Evolutionary conservation across 2,797 vertebrate species (phyloP), one percentile per base, ranked within the genome.

Genomic region (Paguma larvata): DNA sequence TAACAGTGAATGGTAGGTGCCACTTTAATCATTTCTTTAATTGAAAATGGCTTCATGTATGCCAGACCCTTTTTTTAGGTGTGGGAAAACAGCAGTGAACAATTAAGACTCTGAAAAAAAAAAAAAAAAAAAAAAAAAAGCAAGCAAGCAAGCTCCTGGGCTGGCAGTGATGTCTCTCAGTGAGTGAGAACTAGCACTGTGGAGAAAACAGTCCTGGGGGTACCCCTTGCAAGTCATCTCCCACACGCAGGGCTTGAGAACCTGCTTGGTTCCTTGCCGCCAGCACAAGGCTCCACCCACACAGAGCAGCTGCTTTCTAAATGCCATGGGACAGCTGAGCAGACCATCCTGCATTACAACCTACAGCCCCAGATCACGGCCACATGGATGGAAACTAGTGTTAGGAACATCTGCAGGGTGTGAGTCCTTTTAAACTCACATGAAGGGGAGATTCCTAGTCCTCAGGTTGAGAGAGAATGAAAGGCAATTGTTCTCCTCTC

Each of bases 261-360:
- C 0, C 25, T 23, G 23, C 51, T 9, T 27, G 11, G 19, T 56
- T 88, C 18, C 62, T 34, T 18, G 10, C 48, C 38, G 41, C 16
- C 5, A 62, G 18, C 41, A 62, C 44, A 67, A 30, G 68, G 6
- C n/a, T 67, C 70, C 38, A 25, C n/a, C 12, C 25, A 25, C 18
- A 19, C 16, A 70, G 30, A 82, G 30, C 38, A 78, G 44, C 62
- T 77, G 30, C 16, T 68, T 85, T 79, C 84, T 91, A 13, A 70
- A 79, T 16, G 13, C 19, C 41, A 38, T 2, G 34, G 48, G 19
- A 14, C 2, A 7, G 25, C 21, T 63, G 2, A 67, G n/a, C 67
- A 34, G 0, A 46, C 2, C 0, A 0, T 27, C 15, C 23, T 62
- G 51, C 19, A 2, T 41, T 77, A 68, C 68, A 32, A 16, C 21